A percentile compares a stretch with the other conserved stretches of the same genome.
phyloP scores from a whole-genome alignment of 2,113 vertebrate species.

The Serinus canaria region DNA sequence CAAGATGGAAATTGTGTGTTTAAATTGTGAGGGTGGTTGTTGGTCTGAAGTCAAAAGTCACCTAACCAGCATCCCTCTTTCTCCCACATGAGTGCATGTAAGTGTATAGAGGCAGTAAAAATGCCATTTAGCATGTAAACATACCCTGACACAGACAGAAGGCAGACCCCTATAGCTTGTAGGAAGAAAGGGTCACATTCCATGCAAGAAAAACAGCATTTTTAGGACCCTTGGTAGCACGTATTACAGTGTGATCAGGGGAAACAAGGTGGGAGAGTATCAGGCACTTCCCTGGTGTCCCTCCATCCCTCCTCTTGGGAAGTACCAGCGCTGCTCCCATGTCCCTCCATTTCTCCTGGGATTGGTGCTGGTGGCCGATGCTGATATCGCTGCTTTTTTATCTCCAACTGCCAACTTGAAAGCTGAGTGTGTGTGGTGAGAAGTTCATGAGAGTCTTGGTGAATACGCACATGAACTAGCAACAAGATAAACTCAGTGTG shows the following conservation, averaged over 20 bases:
- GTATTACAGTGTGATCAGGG: not conserved
- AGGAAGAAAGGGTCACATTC: not conserved
- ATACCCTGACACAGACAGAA: not conserved
- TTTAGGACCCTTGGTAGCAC: not conserved
- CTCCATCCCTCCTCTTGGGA: not conserved
- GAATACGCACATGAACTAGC: not conserved
- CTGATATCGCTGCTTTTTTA: not conserved
- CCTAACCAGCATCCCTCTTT: not conserved
- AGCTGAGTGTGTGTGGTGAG: not conserved
- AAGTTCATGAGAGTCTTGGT: not conserved
- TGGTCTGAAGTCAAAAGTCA: not conserved
- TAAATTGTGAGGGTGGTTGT: not conserved
- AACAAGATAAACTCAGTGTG: not conserved
- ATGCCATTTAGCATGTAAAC: accelerated
- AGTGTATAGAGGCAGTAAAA: not conserved
- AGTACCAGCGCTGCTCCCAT: not conserved
- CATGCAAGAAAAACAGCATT: not conserved
- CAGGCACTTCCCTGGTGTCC: not conserved
- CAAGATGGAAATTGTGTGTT: not conserved
- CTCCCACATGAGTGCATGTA: not conserved
- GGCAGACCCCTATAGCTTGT: not conserved
- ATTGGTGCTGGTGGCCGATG: accelerated
- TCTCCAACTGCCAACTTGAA: not conserved
- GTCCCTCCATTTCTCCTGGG: not conserved
- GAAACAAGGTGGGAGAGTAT: not conserved